These are phyloP conservation scores for Scopus umbretta DNA, from an alignment of 2,113 vertebrate species.

Conservation along the genomic window DNA sequence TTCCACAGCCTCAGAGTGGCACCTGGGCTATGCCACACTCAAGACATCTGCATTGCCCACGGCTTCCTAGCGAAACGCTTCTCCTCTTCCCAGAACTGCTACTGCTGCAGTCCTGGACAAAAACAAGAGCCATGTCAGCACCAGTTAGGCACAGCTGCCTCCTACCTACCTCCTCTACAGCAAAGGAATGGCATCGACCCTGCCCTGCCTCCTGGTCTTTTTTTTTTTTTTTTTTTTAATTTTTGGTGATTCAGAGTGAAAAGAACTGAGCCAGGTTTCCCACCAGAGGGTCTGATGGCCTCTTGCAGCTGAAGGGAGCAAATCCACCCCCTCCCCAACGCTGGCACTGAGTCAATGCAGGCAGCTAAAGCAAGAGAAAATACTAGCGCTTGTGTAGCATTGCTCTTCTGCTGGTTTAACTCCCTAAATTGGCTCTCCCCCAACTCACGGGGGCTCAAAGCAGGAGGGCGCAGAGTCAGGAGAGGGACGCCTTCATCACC, in stretches of 20 bases:
- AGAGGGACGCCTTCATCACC: background rate
- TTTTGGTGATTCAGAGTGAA: background rate
- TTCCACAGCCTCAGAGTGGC: background rate
- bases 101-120: background rate
- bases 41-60: background rate
- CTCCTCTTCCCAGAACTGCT: background rate
- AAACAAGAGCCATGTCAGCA: background rate
- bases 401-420: background rate
- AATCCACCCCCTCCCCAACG: background rate
- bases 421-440: background rate
- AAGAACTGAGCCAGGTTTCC: background rate
- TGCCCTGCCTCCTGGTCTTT: background rate
- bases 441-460: background rate
- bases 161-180: background rate
- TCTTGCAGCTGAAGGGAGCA: background rate
- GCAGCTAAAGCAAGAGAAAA: background rate
- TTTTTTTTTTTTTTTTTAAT: too few relatives aligned
- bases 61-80: background rate
- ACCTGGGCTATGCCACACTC: background rate
- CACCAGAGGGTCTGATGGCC: background rate
- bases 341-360: background rate
- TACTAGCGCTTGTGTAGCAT: accelerated
- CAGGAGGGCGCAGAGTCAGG: background rate
- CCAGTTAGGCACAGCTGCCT: too few relatives aligned
- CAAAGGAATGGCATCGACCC: background rate